Evolutionary conservation across 2,113 vertebrate species (phyloP).

Genomic region (Meleagris gallopavo): DNA sequence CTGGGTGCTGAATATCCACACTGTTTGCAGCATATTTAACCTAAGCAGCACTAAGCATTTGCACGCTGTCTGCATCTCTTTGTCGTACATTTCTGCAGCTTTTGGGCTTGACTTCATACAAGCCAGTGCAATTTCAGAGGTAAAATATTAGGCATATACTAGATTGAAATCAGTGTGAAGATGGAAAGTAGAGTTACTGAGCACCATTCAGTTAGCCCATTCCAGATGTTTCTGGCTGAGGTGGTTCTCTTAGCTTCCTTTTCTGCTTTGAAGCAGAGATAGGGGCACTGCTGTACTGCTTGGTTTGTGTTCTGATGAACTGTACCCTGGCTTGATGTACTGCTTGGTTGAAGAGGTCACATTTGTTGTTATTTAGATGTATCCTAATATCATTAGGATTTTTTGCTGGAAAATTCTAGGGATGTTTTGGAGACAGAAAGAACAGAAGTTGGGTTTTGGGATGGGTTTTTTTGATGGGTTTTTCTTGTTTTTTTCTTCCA

Average conservation of each 20-base stretch:
- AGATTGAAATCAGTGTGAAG: not conserved
- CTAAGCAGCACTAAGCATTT: not conserved
- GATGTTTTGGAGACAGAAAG: fast-evolving
- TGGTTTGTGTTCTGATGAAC: not conserved
- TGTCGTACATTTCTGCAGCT: not conserved
- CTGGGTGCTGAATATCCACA: not conserved
- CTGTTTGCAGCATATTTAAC: not conserved
- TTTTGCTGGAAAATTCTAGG: not conserved
- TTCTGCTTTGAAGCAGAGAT: not conserved
- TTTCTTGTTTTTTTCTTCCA: not conserved
- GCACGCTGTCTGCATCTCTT: fast-evolving
- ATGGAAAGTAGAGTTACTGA: not conserved
- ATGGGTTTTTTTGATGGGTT: not conserved
- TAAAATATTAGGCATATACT: not conserved
- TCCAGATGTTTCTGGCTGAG: not conserved
- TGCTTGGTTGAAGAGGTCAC: not conserved
- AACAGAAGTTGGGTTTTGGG: not conserved
- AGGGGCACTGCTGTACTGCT: not conserved
- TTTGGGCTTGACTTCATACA: not conserved
- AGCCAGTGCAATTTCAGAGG: not conserved
- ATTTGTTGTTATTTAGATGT: fast-evolving
- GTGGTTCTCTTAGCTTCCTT: not conserved
- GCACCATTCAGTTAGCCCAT: not conserved
- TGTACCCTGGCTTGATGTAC: not conserved
- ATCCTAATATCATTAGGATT: not conserved